A percentile compares a stretch with the other conserved stretches of the same genome.
These are phyloP conservation scores for Sinocyclocheilus anshuiensis DNA, from an alignment of 2,113 vertebrate species.

Conservation along the genomic window DNA sequence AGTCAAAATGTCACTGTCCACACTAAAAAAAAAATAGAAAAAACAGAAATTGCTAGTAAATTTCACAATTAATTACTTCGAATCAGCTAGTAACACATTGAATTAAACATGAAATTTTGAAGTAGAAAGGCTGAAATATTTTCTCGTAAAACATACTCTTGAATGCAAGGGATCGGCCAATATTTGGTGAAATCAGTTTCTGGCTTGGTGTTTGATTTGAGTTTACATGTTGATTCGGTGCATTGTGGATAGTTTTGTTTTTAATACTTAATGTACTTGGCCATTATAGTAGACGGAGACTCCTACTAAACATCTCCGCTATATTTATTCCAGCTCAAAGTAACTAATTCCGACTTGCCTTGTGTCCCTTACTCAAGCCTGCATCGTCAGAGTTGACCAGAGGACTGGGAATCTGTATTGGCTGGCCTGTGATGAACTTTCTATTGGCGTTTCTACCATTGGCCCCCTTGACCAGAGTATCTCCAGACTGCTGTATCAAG, in stretches of 20 bases:
- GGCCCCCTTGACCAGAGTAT: slow-evolving; percentile 48
- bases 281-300: background rate
- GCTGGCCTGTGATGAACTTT: slow-evolving; percentile 80
- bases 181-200: background rate
- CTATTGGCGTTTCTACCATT: slow-evolving; percentile 71
- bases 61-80: no score
- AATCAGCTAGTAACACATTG: no score
- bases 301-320: background rate
- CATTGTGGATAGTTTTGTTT: background rate
- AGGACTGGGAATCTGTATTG: slow-evolving; percentile 80
- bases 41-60: no score
- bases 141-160: no score
- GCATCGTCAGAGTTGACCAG: slow-evolving; percentile 80
- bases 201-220: background rate
- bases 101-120: no score
- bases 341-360: background rate
- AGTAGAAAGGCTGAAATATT: no score
- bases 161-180: background rate
- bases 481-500: slow-evolving; percentile 70
- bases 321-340: background rate
- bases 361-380: slow-evolving; percentile 71
- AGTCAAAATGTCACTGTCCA: background rate
- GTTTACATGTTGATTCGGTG: background rate
- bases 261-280: background rate
- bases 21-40: no score